Evolutionary conservation across 1,140 invertebrate genomes (phyloP), one percentile per base, ranked within the genome.

Genomic region (Drosophila equinoxialis): DNA sequence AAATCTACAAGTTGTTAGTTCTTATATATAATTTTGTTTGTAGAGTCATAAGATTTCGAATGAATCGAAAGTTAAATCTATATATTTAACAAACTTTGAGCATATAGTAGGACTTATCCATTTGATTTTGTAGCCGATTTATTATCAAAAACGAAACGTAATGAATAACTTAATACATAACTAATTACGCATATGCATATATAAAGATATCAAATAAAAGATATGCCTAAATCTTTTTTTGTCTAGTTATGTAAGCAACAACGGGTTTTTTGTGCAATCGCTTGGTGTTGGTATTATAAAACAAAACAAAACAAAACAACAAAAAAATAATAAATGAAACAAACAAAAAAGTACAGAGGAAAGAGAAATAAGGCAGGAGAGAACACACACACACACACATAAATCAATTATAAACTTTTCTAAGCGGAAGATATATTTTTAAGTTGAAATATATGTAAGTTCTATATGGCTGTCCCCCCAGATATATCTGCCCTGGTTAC

Each of bases 251-350:
- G 54, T 89, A 89, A 89, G 84, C 84, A 90, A 85, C 83, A 91
- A 91, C 90, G 90, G 90, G 90, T 91, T 91, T 82, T 83, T 91
- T 91, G 90, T 91, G 90, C 90, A 91, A 91, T 91, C 90, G 85
- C 81, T 89, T 90, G 90, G 90, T 91, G 90, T 91, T 90, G 90
- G 90, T 91, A 75, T 51, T 72, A 26, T 26, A 26, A 26, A 26
- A 26, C 23, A 26, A 26, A 70, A 71, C 4, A 30, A 30, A 30
- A 30, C 26, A 6, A 30, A 70, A 71, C 78, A 74, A 23, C 67
- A 65, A 57, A 68, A 61, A 42, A 73, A 73, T 69, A 37, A 48
- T 35, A 41, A 26, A 65, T 51, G 20, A 33, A 42, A 45, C 8
- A 65, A 35, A 57, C 26, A 64, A 8, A 48, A 11, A 59, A 51